A percentile compares a stretch with the other conserved stretches of the same genome.
Conservation (phyloP, 1,140 invertebrate species). For the Cotesia glomerata region DNA sequence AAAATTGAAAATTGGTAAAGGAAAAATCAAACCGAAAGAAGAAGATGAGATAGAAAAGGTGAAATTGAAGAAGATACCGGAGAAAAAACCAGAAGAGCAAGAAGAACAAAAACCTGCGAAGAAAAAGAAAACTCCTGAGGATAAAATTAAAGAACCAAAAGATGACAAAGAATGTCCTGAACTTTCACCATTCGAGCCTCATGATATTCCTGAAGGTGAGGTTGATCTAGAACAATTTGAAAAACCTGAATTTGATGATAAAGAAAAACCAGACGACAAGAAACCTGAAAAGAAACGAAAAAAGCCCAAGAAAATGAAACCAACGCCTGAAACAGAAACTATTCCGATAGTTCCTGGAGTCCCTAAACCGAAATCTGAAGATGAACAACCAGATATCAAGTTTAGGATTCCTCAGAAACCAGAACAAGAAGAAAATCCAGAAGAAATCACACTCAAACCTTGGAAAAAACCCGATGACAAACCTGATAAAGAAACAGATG, state of each 20-base stretch:
- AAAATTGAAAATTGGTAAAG: slow-evolving; percentile 38
- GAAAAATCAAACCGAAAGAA: slow-evolving; percentile 38
- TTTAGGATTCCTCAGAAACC: slow-evolving; percentile 26
- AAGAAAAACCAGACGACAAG: slow-evolving; percentile 34
- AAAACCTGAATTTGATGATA: slow-evolving; percentile 17
- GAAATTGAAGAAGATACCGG: slow-evolving; percentile 22
- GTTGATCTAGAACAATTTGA: slow-evolving; percentile 29
- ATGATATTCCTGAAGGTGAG: slow-evolving; percentile 34
- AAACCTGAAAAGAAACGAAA: slow-evolving; percentile 31
- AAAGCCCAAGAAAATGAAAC: slow-evolving; percentile 26
- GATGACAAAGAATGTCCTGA: slow-evolving; percentile 33
- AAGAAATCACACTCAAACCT: slow-evolving; percentile 36
- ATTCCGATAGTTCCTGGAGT: slow-evolving; percentile 32
- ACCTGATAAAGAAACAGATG: slow-evolving; percentile 37
- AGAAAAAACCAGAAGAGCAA: slow-evolving; percentile 21
- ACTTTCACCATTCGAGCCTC: slow-evolving; percentile 34
- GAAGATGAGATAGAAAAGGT: slow-evolving; percentile 35
- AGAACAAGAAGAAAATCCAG: slow-evolving; percentile 28
- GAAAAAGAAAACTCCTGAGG: slow-evolving; percentile 20
- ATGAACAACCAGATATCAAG: slow-evolving; percentile 26
- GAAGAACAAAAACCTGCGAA: slow-evolving; percentile 17
- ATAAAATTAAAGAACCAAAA: slow-evolving; percentile 14
- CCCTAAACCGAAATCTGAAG: slow-evolving; percentile 25
- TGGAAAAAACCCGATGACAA: slow-evolving; percentile 36
- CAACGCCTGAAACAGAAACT: slow-evolving; percentile 27